phyloP scores from a whole-genome alignment of 2,797 vertebrate genomes.

The Hydrocynus forskahlii region DNA sequence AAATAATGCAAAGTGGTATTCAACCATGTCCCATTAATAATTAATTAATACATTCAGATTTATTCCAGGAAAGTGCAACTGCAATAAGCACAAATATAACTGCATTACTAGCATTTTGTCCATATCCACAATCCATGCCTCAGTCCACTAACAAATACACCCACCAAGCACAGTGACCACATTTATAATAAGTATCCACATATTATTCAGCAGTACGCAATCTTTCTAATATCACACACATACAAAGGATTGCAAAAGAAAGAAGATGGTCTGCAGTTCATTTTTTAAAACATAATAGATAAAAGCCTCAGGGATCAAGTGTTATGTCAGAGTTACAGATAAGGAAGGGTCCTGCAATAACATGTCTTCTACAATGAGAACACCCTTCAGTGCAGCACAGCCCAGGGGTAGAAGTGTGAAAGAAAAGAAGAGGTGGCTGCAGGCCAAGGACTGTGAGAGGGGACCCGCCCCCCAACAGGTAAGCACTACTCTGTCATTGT shows the following conservation, averaged over 20 bases:
- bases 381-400: constrained; percentile 31
- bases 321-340: constrained; percentile 13
- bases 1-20: too few relatives aligned
- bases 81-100: not conserved
- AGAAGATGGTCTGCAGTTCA: not conserved
- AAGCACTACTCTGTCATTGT: constrained; percentile 6
- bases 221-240: not conserved
- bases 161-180: not conserved
- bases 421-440: constrained; percentile 50
- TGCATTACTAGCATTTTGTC: not conserved
- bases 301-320: not conserved
- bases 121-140: not conserved
- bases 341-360: constrained; percentile 48
- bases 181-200: not conserved
- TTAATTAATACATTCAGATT: too few relatives aligned
- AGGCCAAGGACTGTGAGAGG: constrained; percentile 36
- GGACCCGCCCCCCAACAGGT: constrained; percentile 5
- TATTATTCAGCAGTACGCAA: not conserved
- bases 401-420: constrained; percentile 38
- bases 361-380: constrained; percentile 34
- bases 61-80: not conserved
- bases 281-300: constrained; percentile 9
- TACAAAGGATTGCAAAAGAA: constrained; percentile 9
- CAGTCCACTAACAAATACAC: not conserved
- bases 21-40: too few relatives aligned